phyloP scores from a whole-genome alignment of 2,113 vertebrate species.

The Mohoua ochrocephala region DNA sequence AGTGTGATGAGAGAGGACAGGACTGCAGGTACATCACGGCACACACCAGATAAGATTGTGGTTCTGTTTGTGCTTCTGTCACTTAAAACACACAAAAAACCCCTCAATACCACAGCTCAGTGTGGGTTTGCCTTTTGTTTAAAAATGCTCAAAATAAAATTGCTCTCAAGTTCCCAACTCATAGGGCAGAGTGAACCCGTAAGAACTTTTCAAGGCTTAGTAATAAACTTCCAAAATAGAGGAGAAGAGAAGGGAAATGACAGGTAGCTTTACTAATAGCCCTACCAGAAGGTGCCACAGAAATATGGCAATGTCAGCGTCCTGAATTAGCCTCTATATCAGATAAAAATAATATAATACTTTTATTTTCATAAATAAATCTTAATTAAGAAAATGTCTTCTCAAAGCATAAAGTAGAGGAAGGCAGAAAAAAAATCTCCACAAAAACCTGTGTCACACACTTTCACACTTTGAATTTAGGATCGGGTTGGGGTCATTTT shows the following conservation, averaged over 20 bases:
- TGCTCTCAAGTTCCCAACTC: background rate
- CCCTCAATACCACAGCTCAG: background rate
- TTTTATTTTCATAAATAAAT: slow-evolving; percentile 49
- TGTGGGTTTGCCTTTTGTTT: background rate
- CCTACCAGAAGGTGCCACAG: background rate
- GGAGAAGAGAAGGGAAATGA: background rate
- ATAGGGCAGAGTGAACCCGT: background rate
- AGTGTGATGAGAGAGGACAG: background rate
- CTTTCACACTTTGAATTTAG: slow-evolving; percentile 7
- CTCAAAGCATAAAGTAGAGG: background rate
- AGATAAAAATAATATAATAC: slow-evolving; percentile 24
- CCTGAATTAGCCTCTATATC: slow-evolving; percentile 28
- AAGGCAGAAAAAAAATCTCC: background rate
- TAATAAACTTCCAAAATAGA: slow-evolving; percentile 16
- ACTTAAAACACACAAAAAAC: background rate
- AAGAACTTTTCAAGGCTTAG: slow-evolving; percentile 8
- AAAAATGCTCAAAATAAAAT: slow-evolving; percentile 5
- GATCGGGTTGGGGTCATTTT: slow-evolving; percentile 34
- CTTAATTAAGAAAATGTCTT: slow-evolving; percentile 29
- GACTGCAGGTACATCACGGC: background rate
- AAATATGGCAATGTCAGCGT: background rate
- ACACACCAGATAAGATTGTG: background rate
- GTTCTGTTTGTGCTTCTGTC: background rate
- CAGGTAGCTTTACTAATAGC: slow-evolving; percentile 3
- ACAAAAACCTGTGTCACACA: background rate